Evolutionary conservation across 1,140 invertebrate genomes (phyloP).

Genomic region (Drosophila leontia): DNA sequence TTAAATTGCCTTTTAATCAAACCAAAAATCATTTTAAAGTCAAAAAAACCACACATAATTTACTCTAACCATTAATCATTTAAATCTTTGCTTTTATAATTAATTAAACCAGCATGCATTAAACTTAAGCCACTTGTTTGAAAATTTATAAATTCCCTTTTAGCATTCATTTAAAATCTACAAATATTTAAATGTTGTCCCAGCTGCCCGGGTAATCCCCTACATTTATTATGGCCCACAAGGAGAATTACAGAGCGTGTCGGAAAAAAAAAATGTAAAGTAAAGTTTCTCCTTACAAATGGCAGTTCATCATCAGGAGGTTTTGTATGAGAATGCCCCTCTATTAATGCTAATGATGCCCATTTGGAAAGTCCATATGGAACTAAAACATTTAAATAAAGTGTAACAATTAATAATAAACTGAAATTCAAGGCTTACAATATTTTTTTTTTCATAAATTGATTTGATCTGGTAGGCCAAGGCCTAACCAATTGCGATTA

Average conservation of each 20-base stretch:
- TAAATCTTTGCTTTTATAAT: background rate
- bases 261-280: background rate
- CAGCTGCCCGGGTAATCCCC: constrained; percentile 33
- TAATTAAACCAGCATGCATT: no score
- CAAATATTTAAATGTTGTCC: constrained; percentile 1
- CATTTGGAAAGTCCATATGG: constrained; percentile 1
- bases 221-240: constrained; percentile 21
- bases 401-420: constrained; percentile 11
- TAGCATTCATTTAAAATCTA: background rate
- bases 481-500: background rate
- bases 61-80: background rate
- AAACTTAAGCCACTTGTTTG: background rate
- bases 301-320: constrained; percentile 23
- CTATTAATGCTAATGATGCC: constrained; percentile 26
- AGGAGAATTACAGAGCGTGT: background rate
- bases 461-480: background rate
- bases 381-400: constrained; percentile 15
- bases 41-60: background rate
- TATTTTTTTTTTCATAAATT: background rate
- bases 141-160: background rate
- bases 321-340: constrained; percentile 1
- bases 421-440: background rate
- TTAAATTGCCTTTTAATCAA: background rate
- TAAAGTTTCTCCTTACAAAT: constrained; percentile 13
- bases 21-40: background rate